These are phyloP conservation scores for Drosophila prostipennis DNA, from an alignment of 2,888 invertebrate genomes.

Conservation along the genomic window DNA sequence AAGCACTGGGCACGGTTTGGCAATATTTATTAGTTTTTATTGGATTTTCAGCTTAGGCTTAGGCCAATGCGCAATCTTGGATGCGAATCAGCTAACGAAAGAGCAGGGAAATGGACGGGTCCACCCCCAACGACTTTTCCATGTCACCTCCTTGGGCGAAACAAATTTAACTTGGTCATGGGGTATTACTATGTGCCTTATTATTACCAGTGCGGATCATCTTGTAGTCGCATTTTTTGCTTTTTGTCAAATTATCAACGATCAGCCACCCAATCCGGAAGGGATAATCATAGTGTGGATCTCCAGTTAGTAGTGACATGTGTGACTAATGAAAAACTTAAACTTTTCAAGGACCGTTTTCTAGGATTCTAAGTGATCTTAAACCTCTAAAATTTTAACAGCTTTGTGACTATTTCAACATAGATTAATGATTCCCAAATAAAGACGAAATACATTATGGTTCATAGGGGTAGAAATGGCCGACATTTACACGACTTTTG, in stretches of 20 bases:
- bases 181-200: constrained; percentile 50
- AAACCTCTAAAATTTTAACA: too few relatives aligned
- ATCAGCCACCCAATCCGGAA: constrained; percentile 48
- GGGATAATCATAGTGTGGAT: constrained; percentile 17
- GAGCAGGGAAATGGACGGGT: constrained; percentile 9
- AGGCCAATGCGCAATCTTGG: constrained; percentile 62
- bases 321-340: constrained; percentile 7
- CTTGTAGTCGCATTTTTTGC: constrained; percentile 21
- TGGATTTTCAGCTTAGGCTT: constrained; percentile 79
- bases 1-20: constrained; percentile 62
- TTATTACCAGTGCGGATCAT: constrained; percentile 45
- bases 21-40: constrained; percentile 82
- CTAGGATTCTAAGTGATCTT: too few relatives aligned
- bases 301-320: constrained; percentile 19
- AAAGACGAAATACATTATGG: neutral
- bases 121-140: constrained; percentile 18
- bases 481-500: constrained; percentile 10
- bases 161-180: constrained; percentile 71
- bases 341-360: too few relatives aligned
- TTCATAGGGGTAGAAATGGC: constrained; percentile 28
- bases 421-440: neutral
- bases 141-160: constrained; percentile 54
- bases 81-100: constrained; percentile 33
- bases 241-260: constrained; percentile 41
- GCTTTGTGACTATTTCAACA: neutral